These are phyloP conservation scores for Epinephelus moara DNA, from an alignment of 2,113 vertebrate genomes.

Conservation along the genomic window DNA sequence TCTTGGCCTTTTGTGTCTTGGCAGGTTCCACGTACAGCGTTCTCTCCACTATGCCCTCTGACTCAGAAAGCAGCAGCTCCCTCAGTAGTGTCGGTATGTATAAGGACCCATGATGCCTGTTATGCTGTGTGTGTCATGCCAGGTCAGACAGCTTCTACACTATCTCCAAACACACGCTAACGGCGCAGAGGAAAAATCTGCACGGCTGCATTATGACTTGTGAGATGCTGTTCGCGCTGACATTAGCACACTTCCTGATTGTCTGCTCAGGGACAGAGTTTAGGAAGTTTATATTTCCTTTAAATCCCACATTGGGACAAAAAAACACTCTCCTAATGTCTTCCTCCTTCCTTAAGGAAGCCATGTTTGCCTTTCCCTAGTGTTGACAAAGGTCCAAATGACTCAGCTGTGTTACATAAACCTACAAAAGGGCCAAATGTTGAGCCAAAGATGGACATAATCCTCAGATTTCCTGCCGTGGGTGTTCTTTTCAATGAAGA, in stretches of 20 bases:
- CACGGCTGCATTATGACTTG: neutral
- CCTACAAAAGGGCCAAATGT: conserved; percentile 67
- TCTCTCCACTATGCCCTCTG: conserved; percentile 98
- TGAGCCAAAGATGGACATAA: conserved; percentile 76
- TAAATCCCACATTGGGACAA: conserved; percentile 10
- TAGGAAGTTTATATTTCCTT: conserved; percentile 31
- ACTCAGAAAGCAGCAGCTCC: conserved; percentile 99
- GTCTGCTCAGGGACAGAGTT: neutral
- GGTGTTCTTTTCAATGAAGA: conserved; percentile 46
- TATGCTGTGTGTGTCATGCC: conserved; percentile 9
- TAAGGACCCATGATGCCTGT: conserved; percentile 5
- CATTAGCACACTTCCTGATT: neutral
- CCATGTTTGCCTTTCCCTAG: conserved; percentile 55
- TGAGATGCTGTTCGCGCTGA: neutral
- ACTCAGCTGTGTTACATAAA: conserved; percentile 82
- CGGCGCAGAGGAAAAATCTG: neutral
- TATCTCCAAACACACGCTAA: neutral
- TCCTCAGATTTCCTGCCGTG: conserved; percentile 67
- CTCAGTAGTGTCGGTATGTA: conserved; percentile 97
- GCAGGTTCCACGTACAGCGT: conserved; percentile 98
- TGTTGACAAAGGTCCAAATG: conserved; percentile 77
- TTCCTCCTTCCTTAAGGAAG: conserved; percentile 43
- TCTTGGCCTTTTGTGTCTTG: conserved; percentile 40
- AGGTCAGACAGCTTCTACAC: neutral
- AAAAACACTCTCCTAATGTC: conserved; percentile 32